Evolutionary conservation across 2,113 vertebrate species (phyloP), one percentile per base, ranked within the genome.

Genomic region (Engraulis encrasicolus): DNA sequence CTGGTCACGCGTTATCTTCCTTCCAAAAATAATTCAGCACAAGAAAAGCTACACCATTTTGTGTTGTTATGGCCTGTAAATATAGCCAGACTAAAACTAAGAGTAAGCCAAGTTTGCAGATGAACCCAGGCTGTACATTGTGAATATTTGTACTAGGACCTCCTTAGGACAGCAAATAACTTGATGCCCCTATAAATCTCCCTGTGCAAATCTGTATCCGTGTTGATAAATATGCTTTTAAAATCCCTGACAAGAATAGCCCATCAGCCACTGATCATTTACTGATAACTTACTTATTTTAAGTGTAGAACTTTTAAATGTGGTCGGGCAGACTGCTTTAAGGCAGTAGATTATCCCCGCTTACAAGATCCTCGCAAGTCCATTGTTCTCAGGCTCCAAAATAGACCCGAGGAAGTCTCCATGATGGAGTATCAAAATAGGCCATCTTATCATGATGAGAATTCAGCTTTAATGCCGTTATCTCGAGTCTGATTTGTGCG

Each of bases 401-500:
- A 74, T 74, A 74, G 17, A 74, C 15, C 66, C 27, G n/a, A 74
- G 66, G 27, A 74, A 74, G 31, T 74, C 23, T 15, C 5, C 11
- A 74, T 74, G 31, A 34, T 34, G 31, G 3, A 74, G 17, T 74
- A 74, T 74, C 66, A 74, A 74, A 14, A 74, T 74, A 15, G 27
- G 27, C 27, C 9, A 74, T 74, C 66, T 74, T 34, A 74, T 74
- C 66, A 74, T 17, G 40, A 45, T 45, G 9, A 45, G 9, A 31
- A 77, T 45, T 31, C 31, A 50, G 17, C 1, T 27, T 74, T 74
- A 74, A 74, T 66, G 4, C 6, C 20, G n/a, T 27, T 66, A 66
- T 71, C 61, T 71, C 27, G 58, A 66, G n/a, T 66, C 19, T 66
- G 58, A 66, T 66, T 66, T 66, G 58, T 66, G 58, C 27, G 23